Conservation (phyloP, 1,140 invertebrate genomes). For the Ericerus pela region DNA sequence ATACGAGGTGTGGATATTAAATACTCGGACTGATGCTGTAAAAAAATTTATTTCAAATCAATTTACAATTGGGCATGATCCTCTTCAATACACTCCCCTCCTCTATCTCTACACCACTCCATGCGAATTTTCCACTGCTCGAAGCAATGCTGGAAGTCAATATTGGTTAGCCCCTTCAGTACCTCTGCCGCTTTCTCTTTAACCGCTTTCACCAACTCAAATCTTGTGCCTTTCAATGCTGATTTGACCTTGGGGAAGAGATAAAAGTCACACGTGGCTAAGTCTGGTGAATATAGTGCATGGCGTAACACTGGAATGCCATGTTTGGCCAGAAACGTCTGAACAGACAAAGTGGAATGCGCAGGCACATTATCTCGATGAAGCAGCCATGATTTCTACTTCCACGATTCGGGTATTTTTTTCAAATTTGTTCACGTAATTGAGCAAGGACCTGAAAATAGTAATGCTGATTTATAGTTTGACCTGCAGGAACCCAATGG, state of each 20-base stretch:
- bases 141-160: not conserved
- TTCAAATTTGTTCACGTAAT: constrained; percentile 14
- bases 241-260: constrained; percentile 23
- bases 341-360: constrained; percentile 19
- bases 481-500: too few species aligned
- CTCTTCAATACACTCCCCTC: constrained; percentile 7
- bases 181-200: constrained; percentile 15
- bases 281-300: constrained; percentile 24
- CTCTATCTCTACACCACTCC: not conserved
- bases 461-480: too few species aligned
- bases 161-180: constrained; percentile 6
- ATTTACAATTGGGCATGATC: too few species aligned
- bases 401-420: not conserved
- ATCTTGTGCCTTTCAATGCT: constrained; percentile 20
- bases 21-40: too few species aligned
- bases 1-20: too few species aligned
- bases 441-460: constrained; percentile 18
- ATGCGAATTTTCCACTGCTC: not conserved
- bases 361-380: constrained; percentile 21
- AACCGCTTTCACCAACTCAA: constrained; percentile 17
- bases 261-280: constrained; percentile 24
- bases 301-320: constrained; percentile 20
- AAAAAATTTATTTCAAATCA: too few species aligned
- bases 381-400: not conserved
- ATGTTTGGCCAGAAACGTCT: constrained; percentile 20